Evolutionary conservation across 1,140 invertebrate genomes (phyloP).

Genomic region (Zelostemma sp.): DNA sequence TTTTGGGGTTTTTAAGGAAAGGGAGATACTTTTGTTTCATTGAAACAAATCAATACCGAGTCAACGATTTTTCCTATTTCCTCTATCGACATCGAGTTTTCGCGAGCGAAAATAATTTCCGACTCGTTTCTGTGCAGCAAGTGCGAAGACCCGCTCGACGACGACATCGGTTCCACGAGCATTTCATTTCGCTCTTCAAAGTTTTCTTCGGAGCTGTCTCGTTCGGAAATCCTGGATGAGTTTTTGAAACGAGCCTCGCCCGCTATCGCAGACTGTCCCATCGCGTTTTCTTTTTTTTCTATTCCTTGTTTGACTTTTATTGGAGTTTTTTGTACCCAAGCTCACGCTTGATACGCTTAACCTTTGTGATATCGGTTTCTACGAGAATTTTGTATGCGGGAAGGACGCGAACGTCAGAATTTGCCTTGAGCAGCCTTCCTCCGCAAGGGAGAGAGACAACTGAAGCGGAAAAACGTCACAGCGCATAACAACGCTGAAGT

Average conservation of each 20-base stretch:
- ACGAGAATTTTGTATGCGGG: background rate
- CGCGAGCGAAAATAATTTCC: background rate
- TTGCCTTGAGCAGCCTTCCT: background rate
- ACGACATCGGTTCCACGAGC: background rate
- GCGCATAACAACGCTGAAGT: background rate
- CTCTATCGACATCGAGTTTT: background rate
- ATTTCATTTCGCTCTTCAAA: background rate
- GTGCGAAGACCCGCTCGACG: background rate
- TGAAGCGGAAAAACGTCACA: constrained; percentile 1
- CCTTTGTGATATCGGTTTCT: background rate
- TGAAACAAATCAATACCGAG: background rate
- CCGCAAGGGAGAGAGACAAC: constrained; percentile 2
- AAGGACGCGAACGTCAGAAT: background rate
- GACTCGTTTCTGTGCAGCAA: background rate
- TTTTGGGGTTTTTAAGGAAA: no score
- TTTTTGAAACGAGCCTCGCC: background rate
- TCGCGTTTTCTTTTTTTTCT: background rate
- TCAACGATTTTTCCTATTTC: background rate
- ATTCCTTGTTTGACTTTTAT: background rate
- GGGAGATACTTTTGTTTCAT: no score
- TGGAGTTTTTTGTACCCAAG: background rate
- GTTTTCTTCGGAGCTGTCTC: background rate
- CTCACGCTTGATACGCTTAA: background rate
- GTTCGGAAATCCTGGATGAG: background rate
- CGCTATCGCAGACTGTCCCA: background rate